Conservation (phyloP, 2,113 vertebrate species). For the Trematomus loennbergii region DNA sequence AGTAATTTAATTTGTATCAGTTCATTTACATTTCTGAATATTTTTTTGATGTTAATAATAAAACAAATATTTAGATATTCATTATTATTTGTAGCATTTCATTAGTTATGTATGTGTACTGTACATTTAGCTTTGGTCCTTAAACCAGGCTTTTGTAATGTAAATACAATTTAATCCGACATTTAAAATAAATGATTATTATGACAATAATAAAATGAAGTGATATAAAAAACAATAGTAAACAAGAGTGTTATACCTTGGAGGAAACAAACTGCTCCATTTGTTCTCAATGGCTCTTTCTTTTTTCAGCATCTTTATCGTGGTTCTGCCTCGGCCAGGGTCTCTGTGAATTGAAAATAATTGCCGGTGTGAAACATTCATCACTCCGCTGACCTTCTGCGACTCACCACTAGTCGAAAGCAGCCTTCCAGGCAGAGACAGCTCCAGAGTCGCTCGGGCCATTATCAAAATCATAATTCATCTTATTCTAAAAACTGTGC, state of each 20-base stretch:
- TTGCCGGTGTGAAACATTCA: conserved; percentile 42
- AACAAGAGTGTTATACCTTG: conserved; percentile 48
- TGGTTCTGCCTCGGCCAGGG: conserved; percentile 80
- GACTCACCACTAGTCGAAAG: conserved; percentile 1
- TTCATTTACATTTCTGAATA: too few species aligned
- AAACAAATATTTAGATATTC: too few species aligned
- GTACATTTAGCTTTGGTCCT: too few species aligned
- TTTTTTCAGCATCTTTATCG: conserved; percentile 77
- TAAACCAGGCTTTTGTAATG: not conserved
- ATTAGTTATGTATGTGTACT: too few species aligned
- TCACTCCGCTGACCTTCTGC: conserved; percentile 55
- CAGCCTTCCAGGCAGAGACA: conserved; percentile 49
- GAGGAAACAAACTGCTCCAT: conserved; percentile 81
- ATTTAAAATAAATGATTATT: not conserved
- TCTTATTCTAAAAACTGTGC: conserved; percentile 49
- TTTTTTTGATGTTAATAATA: too few species aligned
- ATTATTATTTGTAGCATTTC: too few species aligned
- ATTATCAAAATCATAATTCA: conserved; percentile 75
- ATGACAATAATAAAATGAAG: not conserved
- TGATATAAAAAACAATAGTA: not conserved
- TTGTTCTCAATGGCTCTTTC: conserved; percentile 77
- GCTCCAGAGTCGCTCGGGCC: conserved; percentile 45
- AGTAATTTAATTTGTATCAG: too few species aligned
- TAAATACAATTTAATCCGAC: not conserved
- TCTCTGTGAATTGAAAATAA: conserved; percentile 77